Evolutionary conservation across 2,113 vertebrate species (phyloP).

Genomic region (Noturus placidus): DNA sequence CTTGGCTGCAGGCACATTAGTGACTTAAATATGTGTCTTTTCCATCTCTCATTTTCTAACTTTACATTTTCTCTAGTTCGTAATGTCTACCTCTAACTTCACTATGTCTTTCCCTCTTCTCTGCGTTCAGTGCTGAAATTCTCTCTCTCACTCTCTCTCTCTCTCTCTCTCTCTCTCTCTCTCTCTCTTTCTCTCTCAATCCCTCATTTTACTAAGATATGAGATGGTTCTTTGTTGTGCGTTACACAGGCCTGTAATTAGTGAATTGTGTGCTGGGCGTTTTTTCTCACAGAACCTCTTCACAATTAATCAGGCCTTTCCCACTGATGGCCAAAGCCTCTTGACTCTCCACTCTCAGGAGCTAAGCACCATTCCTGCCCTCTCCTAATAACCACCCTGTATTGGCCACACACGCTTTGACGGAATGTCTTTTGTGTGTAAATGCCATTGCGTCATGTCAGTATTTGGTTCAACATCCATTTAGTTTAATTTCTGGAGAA

Average conservation of each 20-base stretch:
- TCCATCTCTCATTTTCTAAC: neutral
- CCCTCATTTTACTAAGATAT: conserved; percentile 81
- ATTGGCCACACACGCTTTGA: conserved; percentile 38
- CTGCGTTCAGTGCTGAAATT: neutral
- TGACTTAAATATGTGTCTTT: neutral
- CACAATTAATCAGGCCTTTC: conserved; percentile 83
- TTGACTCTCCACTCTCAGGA: conserved; percentile 67
- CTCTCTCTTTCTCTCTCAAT: conserved; percentile 70
- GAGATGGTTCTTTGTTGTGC: conserved; percentile 80
- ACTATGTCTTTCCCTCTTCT: conserved; percentile 18
- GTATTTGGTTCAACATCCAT: neutral
- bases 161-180: conserved; percentile 56
- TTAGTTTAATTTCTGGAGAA: neutral
- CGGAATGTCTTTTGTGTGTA: conserved; percentile 47
- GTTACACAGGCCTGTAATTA: conserved; percentile 77
- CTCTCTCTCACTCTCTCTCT: conserved; percentile 50
- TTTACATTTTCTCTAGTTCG: neutral
- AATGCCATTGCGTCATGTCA: conserved; percentile 28
- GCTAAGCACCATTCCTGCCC: conserved; percentile 54
- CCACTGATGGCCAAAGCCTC: conserved; percentile 75
- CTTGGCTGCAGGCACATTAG: neutral
- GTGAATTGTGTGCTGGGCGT: conserved; percentile 75
- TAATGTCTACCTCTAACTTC: neutral
- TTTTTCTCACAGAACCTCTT: conserved; percentile 81
- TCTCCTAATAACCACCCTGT: conserved; percentile 51